Conservation (phyloP, 2,888 invertebrate species). For the Busseola fusca region DNA sequence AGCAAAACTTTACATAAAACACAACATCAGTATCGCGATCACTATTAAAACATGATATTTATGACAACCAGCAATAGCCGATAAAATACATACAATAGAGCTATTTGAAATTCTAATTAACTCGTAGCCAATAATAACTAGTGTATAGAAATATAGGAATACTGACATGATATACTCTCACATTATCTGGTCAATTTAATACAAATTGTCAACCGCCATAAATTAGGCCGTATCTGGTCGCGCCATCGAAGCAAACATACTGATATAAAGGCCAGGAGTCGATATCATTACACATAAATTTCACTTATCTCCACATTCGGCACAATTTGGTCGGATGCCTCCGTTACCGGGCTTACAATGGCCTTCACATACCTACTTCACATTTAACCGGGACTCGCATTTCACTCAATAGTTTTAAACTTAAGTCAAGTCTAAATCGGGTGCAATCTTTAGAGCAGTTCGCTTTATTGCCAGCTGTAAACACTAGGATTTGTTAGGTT, state of each 20-base stretch:
- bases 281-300: slow-evolving; percentile 85
- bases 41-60: slow-evolving; percentile 49
- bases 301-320: slow-evolving; percentile 82
- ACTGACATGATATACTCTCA: slow-evolving; percentile 61
- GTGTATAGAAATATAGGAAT: slow-evolving; percentile 54
- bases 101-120: slow-evolving; percentile 63
- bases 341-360: slow-evolving; percentile 61
- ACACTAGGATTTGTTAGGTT: slow-evolving; percentile 37
- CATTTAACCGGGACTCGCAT: slow-evolving; percentile 58
- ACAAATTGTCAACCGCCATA: slow-evolving; percentile 78
- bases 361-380: slow-evolving; percentile 54
- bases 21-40: slow-evolving; percentile 14
- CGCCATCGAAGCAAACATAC: slow-evolving; percentile 81
- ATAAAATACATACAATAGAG: slow-evolving; percentile 59
- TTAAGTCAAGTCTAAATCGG: slow-evolving; percentile 60
- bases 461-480: slow-evolving; percentile 52
- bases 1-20: slow-evolving; percentile 29
- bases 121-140: slow-evolving; percentile 50
- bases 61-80: slow-evolving; percentile 42
- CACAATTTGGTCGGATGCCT: slow-evolving; percentile 77
- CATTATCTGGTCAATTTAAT: slow-evolving; percentile 75
- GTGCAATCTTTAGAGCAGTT: slow-evolving; percentile 46
- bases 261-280: slow-evolving; percentile 81
- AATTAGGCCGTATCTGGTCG: slow-evolving; percentile 75
- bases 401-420: slow-evolving; percentile 60